Base-by-base conservation (phyloP, 30 jellyfish, hydroid and myxozoan species). In the Hydractinia symbiolongicarpus region DNA sequence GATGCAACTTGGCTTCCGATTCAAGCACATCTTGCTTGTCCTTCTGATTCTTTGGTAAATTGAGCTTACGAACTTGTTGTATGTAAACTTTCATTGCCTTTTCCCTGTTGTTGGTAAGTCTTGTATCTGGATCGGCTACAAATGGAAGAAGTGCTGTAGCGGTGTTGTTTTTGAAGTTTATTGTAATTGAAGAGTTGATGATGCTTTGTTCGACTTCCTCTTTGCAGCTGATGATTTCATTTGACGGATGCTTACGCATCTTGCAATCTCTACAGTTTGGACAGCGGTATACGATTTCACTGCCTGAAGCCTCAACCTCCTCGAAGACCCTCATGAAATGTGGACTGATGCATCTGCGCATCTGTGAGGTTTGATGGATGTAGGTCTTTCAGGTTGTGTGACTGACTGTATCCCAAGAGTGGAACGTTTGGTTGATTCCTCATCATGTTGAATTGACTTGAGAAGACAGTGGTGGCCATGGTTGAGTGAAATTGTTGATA, bases 391-490 rank as follows among this genome's bases (percentile, higher is more conserved):
- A 57, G 10, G 15, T 57, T 9, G 15, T 57, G 68, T 57, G 68
- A 57, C 15, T 57, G 68, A 57, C 15, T 57, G 68, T 57, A 57
- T 57, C 68, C 68, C 10, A 57, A 9, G 68, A 57, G 68, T 57
- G 68, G 68, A 57, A 57, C 68, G 68, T 15, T 57, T 15, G 68
- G 68, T 57, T 57, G 68, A 57, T 57, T 57, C 15, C 68, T 57
- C 9, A 57, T 57, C 68, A 15, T 57, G 15, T 57, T 57, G 68
- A 57, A 57, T 57, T 57, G 68, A 57, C 68, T 57, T 57, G 68
- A 57, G 68, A 57, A 57, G 68, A 57, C 68, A n/a, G 68, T 57
- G 68, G 68, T 57, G 68, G 68, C n/a, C n/a, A 57, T 57, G 10
- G 68, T 57, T 57, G 68, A 57, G 68, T n/a, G 10, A n/a, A 57